Evolutionary conservation across 1,140 invertebrate genomes (phyloP).

Genomic region (Drosophila auraria): DNA sequence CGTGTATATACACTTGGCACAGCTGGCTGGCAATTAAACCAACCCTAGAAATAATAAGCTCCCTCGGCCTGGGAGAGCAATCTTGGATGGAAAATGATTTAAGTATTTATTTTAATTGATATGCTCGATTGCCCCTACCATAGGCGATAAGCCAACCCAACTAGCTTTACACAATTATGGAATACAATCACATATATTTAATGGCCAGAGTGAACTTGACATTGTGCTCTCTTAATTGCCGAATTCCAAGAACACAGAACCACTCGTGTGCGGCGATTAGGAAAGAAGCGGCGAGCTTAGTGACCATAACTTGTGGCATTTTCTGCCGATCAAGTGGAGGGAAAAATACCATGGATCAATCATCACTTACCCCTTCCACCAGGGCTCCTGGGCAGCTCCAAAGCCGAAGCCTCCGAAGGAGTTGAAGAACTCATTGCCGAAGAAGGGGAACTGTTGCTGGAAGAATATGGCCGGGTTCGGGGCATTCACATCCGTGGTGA

Average conservation of each 20-base stretch:
- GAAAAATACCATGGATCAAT: not conserved
- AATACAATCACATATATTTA: conserved; percentile 53
- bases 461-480: conserved; percentile 76
- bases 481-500: conserved; percentile 72
- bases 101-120: conserved; percentile 51
- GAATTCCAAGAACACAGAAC: conserved; percentile 66
- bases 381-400: conserved; percentile 71
- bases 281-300: conserved; percentile 47
- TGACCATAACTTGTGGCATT: conserved; percentile 45
- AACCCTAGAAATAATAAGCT: conserved; percentile 8
- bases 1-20: conserved; percentile 5
- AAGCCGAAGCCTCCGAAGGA: conserved; percentile 79
- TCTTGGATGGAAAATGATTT: conserved; percentile 45
- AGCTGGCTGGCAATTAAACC: conserved; percentile 41
- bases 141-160: conserved; percentile 41
- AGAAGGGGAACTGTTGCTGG: conserved; percentile 83
- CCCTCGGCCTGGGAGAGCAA: conserved; percentile 21
- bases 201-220: conserved; percentile 72
- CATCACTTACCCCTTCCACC: conserved; percentile 86
- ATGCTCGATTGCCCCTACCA: conserved; percentile 46
- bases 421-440: conserved; percentile 81
- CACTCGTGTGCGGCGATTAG: conserved; percentile 68
- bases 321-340: not conserved
- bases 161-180: conserved; percentile 33
- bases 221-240: conserved; percentile 68